Percentiles rank a stretch among this genome's conserved stretches.
phyloP scores from a whole-genome alignment of 2,113 vertebrate species.

The Puma concolor region DNA sequence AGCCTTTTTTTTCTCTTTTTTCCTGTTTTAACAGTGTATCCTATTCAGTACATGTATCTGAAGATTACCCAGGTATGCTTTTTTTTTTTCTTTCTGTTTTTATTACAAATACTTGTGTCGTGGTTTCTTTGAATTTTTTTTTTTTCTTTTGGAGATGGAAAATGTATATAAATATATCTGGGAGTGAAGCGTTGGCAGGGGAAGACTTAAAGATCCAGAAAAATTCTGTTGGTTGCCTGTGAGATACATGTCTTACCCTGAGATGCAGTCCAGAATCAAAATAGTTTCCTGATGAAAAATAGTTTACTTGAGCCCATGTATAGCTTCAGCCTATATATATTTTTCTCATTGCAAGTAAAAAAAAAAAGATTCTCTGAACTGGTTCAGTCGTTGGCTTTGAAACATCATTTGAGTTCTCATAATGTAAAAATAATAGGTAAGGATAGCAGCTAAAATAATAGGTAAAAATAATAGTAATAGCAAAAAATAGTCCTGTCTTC shows the following conservation, averaged over 20 bases:
- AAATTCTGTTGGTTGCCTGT: background rate
- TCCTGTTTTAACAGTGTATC: conserved; percentile 87
- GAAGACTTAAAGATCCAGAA: background rate
- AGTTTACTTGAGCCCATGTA: background rate
- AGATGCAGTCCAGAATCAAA: background rate
- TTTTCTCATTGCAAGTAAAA: background rate
- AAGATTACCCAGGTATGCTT: conserved; percentile 94
- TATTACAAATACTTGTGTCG: background rate
- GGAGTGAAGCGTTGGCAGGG: background rate
- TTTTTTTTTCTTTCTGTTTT: conserved; percentile 44
- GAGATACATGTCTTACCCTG: background rate
- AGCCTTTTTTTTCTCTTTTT: background rate
- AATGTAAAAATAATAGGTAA: background rate
- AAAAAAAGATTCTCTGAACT: background rate
- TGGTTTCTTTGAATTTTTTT: background rate
- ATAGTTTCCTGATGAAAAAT: background rate
- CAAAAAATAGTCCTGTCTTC: background rate
- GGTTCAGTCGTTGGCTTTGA: background rate
- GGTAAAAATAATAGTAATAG: background rate
- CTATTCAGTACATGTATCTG: conserved; percentile 93
- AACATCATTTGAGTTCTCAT: background rate
- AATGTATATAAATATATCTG: background rate
- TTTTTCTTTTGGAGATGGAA: background rate
- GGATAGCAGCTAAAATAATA: background rate
- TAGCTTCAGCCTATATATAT: background rate